phyloP scores from a whole-genome alignment of 2,888 invertebrate species.

The Lapara coniferarum region DNA sequence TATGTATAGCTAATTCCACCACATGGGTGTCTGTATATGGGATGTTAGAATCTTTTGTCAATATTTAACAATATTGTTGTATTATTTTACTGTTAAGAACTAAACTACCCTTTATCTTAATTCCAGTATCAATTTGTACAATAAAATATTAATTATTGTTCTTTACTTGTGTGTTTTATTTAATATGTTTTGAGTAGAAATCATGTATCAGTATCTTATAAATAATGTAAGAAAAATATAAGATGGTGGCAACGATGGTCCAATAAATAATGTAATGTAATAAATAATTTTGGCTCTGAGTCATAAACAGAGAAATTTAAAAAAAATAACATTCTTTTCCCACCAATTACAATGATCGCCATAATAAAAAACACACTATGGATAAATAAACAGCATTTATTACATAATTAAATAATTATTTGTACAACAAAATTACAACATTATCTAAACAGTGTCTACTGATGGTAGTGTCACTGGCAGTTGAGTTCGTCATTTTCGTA shows the following conservation, averaged over 20 bases:
- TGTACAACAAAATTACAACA: conserved; percentile 72
- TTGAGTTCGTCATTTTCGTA: conserved; percentile 1
- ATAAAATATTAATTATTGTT: conserved; percentile 75
- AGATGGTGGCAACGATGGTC: too few relatives aligned
- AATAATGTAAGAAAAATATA: neutral
- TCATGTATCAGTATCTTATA: neutral
- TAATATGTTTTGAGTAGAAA: conserved; percentile 22
- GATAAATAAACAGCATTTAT: conserved; percentile 56
- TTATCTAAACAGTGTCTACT: conserved; percentile 63
- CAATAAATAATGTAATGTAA: too few relatives aligned
- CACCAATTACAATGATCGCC: too few relatives aligned
- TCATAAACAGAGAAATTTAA: too few relatives aligned
- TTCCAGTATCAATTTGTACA: conserved; percentile 80
- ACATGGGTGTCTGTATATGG: conserved; percentile 72
- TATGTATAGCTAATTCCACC: conserved; percentile 55
- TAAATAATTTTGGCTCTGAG: too few relatives aligned
- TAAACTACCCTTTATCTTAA: conserved; percentile 74
- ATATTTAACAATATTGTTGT: conserved; percentile 60
- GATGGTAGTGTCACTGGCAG: conserved; percentile 36
- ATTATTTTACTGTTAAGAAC: conserved; percentile 64
- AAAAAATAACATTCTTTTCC: too few relatives aligned
- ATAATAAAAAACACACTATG: conserved; percentile 24
- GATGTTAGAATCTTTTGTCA: conserved; percentile 69
- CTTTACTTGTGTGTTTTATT: conserved; percentile 51
- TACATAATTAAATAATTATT: conserved; percentile 70